Conservation (phyloP, 2,113 vertebrate genomes). For the Marmota flaviventris region DNA sequence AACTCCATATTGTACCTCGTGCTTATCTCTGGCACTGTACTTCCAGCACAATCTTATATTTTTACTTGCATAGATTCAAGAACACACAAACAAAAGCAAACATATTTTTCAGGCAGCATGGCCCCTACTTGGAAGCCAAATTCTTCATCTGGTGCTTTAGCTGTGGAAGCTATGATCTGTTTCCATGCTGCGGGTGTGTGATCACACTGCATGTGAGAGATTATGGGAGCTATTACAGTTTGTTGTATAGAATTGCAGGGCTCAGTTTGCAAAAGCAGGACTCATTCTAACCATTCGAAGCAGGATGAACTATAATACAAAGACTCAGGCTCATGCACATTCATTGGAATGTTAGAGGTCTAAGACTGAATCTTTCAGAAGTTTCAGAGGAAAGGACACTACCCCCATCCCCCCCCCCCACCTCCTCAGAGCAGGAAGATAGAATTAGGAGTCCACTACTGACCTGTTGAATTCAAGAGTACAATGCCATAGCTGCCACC, state of each 20-base stretch:
- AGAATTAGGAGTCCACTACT: background rate
- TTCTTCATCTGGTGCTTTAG: constrained; percentile 79
- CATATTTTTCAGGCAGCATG: constrained; percentile 75
- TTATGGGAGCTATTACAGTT: constrained; percentile 46
- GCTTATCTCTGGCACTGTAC: constrained; percentile 67
- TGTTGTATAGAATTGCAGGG: constrained; percentile 47
- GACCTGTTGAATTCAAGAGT: background rate
- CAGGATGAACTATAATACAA: constrained; percentile 34
- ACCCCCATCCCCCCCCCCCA: background rate
- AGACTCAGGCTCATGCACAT: background rate
- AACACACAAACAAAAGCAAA: constrained; percentile 81
- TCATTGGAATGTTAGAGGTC: constrained; percentile 24
- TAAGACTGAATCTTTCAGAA: constrained; percentile 19
- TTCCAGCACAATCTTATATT: constrained; percentile 70
- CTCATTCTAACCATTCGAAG: constrained; percentile 64
- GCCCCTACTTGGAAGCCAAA: constrained; percentile 74
- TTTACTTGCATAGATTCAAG: constrained; percentile 69
- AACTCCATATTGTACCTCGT: constrained; percentile 12
- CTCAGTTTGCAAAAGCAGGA: constrained; percentile 10
- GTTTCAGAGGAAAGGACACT: background rate
- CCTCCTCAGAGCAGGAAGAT: background rate
- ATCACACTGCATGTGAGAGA: constrained; percentile 52
- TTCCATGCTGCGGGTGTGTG: constrained; percentile 33
- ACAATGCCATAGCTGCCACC: background rate
- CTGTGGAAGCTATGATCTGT: constrained; percentile 64